phyloP scores from a whole-genome alignment of 2,113 vertebrate genomes.

The Thymallus thymallus region DNA sequence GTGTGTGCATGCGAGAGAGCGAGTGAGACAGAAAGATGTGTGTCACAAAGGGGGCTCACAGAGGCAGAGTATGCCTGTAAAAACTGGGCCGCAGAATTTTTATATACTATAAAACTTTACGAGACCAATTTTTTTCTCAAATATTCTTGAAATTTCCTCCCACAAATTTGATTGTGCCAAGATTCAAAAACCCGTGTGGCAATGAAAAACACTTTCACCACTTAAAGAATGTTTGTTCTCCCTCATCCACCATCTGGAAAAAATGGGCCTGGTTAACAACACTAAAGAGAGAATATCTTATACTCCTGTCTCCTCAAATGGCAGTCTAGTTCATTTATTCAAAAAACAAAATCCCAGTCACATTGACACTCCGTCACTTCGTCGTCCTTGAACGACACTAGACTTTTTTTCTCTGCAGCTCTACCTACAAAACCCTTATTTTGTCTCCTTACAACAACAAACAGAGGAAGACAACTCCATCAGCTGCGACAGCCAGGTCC shows the following conservation, averaged over 20 bases:
- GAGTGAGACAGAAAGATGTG: neutral
- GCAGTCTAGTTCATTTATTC: neutral
- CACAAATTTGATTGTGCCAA: neutral
- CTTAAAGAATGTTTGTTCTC: neutral
- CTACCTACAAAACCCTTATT: neutral
- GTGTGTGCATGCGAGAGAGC: neutral
- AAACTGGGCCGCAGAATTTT: neutral
- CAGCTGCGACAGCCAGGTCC: neutral
- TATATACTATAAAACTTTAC: neutral
- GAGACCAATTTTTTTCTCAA: neutral
- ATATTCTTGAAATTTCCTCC: slow-evolving; percentile 4
- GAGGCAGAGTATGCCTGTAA: neutral
- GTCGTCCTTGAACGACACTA: neutral
- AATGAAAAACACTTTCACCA: slow-evolving; percentile 1
- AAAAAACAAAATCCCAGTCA: neutral
- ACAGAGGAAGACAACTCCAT: neutral
- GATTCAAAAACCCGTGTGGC: neutral
- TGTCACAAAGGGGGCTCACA: neutral
- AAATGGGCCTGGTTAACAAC: too few species aligned
- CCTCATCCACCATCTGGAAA: too few species aligned
- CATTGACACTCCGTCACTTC: neutral
- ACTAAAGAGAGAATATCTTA: too few species aligned
- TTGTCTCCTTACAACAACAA: neutral
- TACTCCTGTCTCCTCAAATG: neutral
- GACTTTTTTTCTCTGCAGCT: neutral